Conservation (phyloP, 2,888 invertebrate genomes). For the Neocrepidodera transversa region DNA sequence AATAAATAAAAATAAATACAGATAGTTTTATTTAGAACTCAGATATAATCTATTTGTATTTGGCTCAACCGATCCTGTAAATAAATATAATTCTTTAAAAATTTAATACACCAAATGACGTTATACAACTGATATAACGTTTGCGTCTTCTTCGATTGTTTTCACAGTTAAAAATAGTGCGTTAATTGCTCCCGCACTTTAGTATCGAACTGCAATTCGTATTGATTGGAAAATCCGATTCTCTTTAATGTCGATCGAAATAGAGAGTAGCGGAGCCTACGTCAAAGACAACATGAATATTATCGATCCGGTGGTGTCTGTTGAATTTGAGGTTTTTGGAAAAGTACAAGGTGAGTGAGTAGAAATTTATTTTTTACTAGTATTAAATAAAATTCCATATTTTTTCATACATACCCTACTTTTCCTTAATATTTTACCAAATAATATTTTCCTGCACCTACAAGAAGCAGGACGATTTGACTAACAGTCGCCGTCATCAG, state of each 20-base stretch:
- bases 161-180: conserved; percentile 35
- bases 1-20: no score
- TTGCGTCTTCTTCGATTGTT: no score
- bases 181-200: conserved; percentile 20
- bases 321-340: conserved; percentile 90
- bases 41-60: no score
- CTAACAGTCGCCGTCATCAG: no score
- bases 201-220: conserved; percentile 18
- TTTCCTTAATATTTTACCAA: not conserved
- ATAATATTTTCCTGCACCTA: not conserved
- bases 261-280: not conserved
- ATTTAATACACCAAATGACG: no score
- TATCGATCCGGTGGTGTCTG: conserved; percentile 73
- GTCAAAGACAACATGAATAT: conserved; percentile 34
- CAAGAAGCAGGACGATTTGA: not conserved
- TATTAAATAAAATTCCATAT: no score
- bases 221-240: conserved; percentile 29
- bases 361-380: no score
- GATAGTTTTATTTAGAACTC: no score
- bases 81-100: no score
- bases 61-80: no score
- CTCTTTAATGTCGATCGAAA: conserved; percentile 5
- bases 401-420: not conserved
- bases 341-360: conserved; percentile 81
- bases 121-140: no score